Evolutionary conservation across 2,113 vertebrate genomes (phyloP), one percentile per base, ranked within the genome.

Genomic region (Amia ocellicauda): DNA sequence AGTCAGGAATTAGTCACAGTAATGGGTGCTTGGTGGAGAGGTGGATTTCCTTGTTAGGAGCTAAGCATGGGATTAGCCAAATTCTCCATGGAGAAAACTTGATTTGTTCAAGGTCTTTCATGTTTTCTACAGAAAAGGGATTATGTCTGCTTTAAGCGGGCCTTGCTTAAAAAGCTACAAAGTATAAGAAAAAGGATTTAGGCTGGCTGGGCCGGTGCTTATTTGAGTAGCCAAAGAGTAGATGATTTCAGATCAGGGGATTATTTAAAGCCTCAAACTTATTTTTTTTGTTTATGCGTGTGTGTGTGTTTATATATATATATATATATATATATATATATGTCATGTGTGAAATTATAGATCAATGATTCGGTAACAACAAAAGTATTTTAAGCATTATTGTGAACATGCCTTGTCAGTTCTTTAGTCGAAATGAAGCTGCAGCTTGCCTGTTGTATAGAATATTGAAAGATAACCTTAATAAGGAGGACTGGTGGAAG

Each of bases 61-160:
- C 88, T 92, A 92, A 92, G 88, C 88, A 84, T 80, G 75, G 89
- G 90, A 92, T 91, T 92, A 92, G 83, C 86, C 85, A 86, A 92
- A 92, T 92, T 91, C 89, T 91, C 90, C 88, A 88, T 82, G 88
- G 91, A 91, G 89, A 89, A 90, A 91, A 90, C 89, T 90, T 90
- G 88, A 91, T 91, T 92, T 91, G 89, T 92, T 91, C 89, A 90
- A 91, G 88, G 90, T 91, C 90, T 92, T 92, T 92, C 91, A 91
- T 91, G 89, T 92, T 92, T 91, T 90, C 88, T 89, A 87, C 91
- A 89, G 88, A 90, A 88, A 89, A 88, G 80, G 88, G 91, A 92
- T 92, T 92, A 92, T 88, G 88, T 89, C 88, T 91, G 80, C 86
- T 91, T 91, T 90, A 89, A 89, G 85, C 90, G 83, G 79, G 78